Base-by-base conservation (phyloP, 2,797 vertebrate genomes). In the Sciurus carolinensis region DNA sequence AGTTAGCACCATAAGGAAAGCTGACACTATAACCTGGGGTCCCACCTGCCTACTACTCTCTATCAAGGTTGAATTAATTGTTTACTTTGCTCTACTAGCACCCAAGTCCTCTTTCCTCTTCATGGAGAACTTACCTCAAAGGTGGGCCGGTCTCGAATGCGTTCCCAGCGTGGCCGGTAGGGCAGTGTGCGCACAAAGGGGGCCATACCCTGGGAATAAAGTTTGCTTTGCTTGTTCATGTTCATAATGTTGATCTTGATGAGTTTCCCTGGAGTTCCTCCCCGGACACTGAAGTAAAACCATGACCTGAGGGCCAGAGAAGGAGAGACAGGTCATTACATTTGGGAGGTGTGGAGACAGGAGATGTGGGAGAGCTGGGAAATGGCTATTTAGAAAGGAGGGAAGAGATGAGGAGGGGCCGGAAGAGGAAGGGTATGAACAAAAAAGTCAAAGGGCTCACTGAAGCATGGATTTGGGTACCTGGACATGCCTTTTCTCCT, bases 151-250 rank as follows among this genome's bases (percentile, higher is more conserved):
- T 99, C 99, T 0, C 99, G 99, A 87, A 99, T 97, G 97, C 99
- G 99, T 97, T 99, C 99, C 99, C 99, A 99, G 81, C 99, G 99
- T 8, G 99, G 99, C 87, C 99, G 99, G 73, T 98, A 96, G 11
- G 99, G 99, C 92, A 99, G 76, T 1, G 99, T 99, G 66, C 99
- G 99, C 67, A 99, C 99, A 0, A 99, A 99, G 14, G 99, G 99
- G n/a, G 99, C 97, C 99, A 99, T 99, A 96, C 99, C 99, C 98
- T 99, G 99, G 18, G 99, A 99, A 97, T 99, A 99, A 26, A 99
- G 99, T 97, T 99, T 99, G 98, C 99, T 99, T 98, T 99, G 99
- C 96, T 99, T 99, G 98, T 99, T 99, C 99, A 99, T 99, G 98
- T 99, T 99, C 98, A 99, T 99, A 86, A 99, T 98, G 89, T 99